These are phyloP conservation scores for Chymomyza fuscimana DNA, from an alignment of 2,888 invertebrate genomes.

Conservation along the genomic window DNA sequence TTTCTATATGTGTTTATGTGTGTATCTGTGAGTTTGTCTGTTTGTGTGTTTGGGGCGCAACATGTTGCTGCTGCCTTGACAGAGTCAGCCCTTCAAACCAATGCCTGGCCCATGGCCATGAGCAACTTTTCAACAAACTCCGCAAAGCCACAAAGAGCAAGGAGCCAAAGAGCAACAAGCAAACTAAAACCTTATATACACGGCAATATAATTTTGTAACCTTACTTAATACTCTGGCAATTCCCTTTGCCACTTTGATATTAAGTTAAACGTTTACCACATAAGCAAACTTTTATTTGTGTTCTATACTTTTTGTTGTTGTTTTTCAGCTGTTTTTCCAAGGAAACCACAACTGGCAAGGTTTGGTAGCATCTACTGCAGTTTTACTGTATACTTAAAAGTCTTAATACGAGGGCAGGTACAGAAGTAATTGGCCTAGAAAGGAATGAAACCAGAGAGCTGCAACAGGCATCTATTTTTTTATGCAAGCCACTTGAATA, in stretches of 20 bases:
- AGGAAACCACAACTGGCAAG: not conserved
- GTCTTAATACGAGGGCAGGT: not conserved
- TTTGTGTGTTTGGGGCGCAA: constrained; percentile 3
- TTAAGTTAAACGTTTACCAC: constrained; percentile 36
- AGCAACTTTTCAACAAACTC: not conserved
- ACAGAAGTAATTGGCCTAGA: no score
- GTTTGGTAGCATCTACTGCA: not conserved
- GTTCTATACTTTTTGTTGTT: not conserved
- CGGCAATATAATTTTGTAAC: not conserved
- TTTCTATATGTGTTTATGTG: constrained; percentile 4
- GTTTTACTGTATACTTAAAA: not conserved
- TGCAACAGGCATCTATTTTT: no score
- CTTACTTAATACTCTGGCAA: not conserved
- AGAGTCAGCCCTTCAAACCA: not conserved
- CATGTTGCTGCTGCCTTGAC: constrained; percentile 1
- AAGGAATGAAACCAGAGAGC: no score
- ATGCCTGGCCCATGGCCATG: not conserved
- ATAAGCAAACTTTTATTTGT: constrained; percentile 19
- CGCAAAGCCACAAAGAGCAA: not conserved
- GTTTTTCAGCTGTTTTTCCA: no score
- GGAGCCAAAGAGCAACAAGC: not conserved
- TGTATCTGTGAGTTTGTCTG: not conserved
- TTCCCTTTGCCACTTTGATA: constrained; percentile 7
- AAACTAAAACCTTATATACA: not conserved
- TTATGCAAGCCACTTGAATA: no score